Percentiles rank a stretch among this genome's conserved stretches.
Evolutionary conservation across 2,113 vertebrate genomes (phyloP).

Genomic region (Galemys pyrenaicus): DNA sequence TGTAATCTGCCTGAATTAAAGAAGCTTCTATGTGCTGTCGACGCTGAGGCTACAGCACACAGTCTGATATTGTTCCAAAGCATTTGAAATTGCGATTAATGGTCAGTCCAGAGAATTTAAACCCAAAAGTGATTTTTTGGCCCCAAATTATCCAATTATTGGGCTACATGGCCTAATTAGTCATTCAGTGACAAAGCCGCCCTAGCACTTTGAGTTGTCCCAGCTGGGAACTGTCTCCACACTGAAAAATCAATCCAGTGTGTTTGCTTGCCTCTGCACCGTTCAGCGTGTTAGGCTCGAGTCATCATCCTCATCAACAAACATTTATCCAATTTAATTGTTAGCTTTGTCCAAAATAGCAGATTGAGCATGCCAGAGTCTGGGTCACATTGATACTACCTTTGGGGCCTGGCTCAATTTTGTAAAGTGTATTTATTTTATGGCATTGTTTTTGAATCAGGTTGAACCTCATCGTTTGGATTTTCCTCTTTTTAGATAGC

Average conservation of each 20-base stretch:
- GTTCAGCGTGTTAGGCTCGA: conserved; percentile 63
- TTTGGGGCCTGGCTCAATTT: conserved; percentile 67
- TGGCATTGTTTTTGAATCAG: conserved; percentile 72
- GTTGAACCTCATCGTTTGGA: conserved; percentile 66
- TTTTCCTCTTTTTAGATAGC: conserved; percentile 73
- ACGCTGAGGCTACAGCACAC: neutral
- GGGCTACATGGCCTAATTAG: conserved; percentile 45
- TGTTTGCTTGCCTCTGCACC: conserved; percentile 71
- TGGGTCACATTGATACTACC: conserved; percentile 60
- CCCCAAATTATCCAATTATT: conserved; percentile 57
- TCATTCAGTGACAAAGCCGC: conserved; percentile 39
- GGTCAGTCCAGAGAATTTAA: conserved; percentile 46
- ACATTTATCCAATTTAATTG: conserved; percentile 79
- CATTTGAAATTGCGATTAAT: conserved; percentile 18
- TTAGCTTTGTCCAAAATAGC: conserved; percentile 75
- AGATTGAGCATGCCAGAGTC: conserved; percentile 50
- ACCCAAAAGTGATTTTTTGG: conserved; percentile 24
- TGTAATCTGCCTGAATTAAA: neutral
- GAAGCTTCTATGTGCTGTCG: neutral
- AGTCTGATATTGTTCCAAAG: neutral
- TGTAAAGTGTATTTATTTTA: conserved; percentile 74
- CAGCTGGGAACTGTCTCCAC: conserved; percentile 66
- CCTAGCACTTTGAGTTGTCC: conserved; percentile 52
- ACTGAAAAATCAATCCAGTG: conserved; percentile 69
- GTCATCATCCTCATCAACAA: conserved; percentile 74